Evolutionary conservation across 2,113 vertebrate species (phyloP), one percentile per base, ranked within the genome.

Genomic region (Spea bombifrons): DNA sequence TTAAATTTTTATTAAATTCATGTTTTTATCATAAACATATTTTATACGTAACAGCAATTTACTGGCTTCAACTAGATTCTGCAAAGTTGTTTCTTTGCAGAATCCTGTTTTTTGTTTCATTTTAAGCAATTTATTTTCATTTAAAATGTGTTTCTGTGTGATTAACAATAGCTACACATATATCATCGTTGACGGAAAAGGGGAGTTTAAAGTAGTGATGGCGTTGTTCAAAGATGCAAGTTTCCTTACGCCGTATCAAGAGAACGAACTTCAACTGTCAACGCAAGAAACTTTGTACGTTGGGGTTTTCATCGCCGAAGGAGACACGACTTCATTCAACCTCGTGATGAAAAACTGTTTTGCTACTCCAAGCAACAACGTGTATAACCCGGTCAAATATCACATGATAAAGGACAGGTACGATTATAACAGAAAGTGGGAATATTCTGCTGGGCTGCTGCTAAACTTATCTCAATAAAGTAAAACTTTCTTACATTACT

Each of bases 331-430:
- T 8, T 66, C 66, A 3, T 88, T 88, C 48, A 85, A 15, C 3
- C 74, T 90, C 64, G 50, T 82, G 15, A 81, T 89, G 85, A 85
- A 84, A 17, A 87, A 83, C 67, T 86, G 89, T 57, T 88, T 81
- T 6, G 84, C 85, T n/a, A 89, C 85, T 0, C 87, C 85, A 44
- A 86, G 78, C 4, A 3, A 63, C 69, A 85, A 83, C 3, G 43
- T 81, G 4, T 73, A 82, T 0, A 82, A 87, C 59, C 75, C 81
- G 3, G 3, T 78, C 47, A 85, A 86, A 49, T 86, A 87, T 73
- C 83, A 85, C 53, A 86, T 88, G 73, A 88, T 88, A 73, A 73
- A 79, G 69, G 73, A 88, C 77, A 76, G 83, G 87, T 85, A 78
- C 74, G 64, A 12, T 67, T 10, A 49, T 61, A 64, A 53, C 50